Base-by-base conservation (phyloP, 2,113 vertebrate genomes). In the Uropsilus gracilis region DNA sequence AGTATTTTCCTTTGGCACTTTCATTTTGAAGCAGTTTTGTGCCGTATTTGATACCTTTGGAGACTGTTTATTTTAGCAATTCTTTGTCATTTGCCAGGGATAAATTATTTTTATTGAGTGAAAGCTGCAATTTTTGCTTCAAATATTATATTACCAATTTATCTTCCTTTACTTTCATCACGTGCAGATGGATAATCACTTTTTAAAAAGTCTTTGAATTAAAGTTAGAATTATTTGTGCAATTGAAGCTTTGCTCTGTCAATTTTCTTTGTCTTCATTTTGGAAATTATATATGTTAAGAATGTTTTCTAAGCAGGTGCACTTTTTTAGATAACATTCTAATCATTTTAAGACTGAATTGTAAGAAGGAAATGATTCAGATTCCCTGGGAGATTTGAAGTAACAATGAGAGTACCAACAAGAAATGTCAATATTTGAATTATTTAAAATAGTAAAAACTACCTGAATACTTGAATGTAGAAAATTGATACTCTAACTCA, bases 191-290 rank as follows among this genome's bases (percentile, higher is more conserved):
- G 37, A 53, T 63, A 90, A 53, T 71, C 6, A 66, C 39, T 93
- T 72, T 80, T 95, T 66, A 92, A 66, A 89, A 89, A 92, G 66
- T 18, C 85, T 92, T 81, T 95, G 48, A 85, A 90, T n/a, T 93
- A 44, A 87, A 96, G 46, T 24, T 66, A 89, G 24, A 85, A 59
- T 88, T 87, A 85, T 87, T 66, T 82, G 59, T 77, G 20, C n/a
- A 66, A 37, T 68, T 42, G 55, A 88, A 94, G 26, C 63, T 94
- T 89, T 94, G 37, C 32, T 71, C 50, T 83, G 34, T 77, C 20
- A 12, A 61, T 91, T 80, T 89, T 42, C 57, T 71, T 68, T 76
- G 13, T 89, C 34, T 90, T 72, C 53, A 28, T 68, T 87, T 90
- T 42, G 39, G 73, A 87, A 90, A 82, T 95, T 81, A 57, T 87